Percentiles rank a stretch among this genome's conserved stretches.
Evolutionary conservation across 1,140 invertebrate genomes (phyloP).

Genomic region (Drosophila jambulina): DNA sequence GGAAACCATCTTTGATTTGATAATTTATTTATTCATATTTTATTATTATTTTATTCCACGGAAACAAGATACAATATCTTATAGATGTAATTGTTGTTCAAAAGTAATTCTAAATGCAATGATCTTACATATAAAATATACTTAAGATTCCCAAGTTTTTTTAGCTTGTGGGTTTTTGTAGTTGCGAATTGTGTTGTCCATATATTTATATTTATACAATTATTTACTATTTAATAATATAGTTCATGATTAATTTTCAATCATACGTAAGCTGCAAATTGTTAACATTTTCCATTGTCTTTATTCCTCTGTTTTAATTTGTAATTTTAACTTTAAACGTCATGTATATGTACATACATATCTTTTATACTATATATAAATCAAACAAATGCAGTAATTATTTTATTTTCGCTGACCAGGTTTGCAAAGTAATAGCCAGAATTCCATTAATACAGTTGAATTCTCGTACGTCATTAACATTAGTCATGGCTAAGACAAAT

Average conservation of each 20-base stretch:
- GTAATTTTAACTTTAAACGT: too few relatives aligned
- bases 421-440: not conserved
- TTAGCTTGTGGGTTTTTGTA: not conserved
- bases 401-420: not conserved
- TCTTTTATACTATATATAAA: too few relatives aligned
- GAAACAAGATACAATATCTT: not conserved
- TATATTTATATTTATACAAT: too few relatives aligned
- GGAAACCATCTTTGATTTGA: not conserved
- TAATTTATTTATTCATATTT: not conserved
- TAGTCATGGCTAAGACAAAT: slow-evolving; percentile 62
- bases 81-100: not conserved
- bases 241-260: too few relatives aligned
- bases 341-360: too few relatives aligned
- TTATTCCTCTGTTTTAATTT: too few relatives aligned
- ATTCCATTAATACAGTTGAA: slow-evolving; percentile 51
- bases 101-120: not conserved
- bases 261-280: too few relatives aligned
- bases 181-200: too few relatives aligned
- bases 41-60: too few relatives aligned
- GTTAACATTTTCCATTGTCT: too few relatives aligned
- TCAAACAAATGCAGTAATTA: too few relatives aligned
- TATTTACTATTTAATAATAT: too few relatives aligned
- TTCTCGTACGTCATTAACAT: slow-evolving; percentile 61
- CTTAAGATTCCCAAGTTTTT: not conserved
- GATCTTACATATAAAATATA: not conserved